Evolutionary conservation across 2,888 invertebrate genomes (phyloP), one percentile per base, ranked within the genome.

Genomic region (Blera fallax): DNA sequence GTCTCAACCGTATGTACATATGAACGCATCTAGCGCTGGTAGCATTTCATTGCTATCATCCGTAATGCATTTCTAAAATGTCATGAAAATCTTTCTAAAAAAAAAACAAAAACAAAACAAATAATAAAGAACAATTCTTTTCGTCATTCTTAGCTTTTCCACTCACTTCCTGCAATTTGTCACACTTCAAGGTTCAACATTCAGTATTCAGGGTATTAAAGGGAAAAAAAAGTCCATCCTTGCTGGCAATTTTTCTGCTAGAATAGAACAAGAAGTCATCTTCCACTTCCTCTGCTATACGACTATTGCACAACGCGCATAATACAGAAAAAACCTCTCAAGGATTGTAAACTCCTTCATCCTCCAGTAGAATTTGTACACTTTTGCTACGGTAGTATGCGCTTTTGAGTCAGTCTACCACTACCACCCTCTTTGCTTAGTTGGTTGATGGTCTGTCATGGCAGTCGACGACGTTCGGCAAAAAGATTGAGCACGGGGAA

Each of bases 161-260:
- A 72, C 70, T 79, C 69, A 65, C 80, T 80, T 79, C 74, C 80
- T 76, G 67, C 81, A 72, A 85, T 85, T 85, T 77, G 80, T 81
- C 85, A 81, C 85, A 76, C 81, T 85, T 85, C 77, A 85, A 77
- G 81, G 85, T 81, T 81, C 84, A 84, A 52, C 69, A 78, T 73
- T 78, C 21, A 77, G 73, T 16, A 54, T 62, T 70, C 56, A 37
- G 50, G 80, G 80, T 74, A 64, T 84, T 70, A 40, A 76, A 70
- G 60, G 3, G 69, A 18, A 32, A 73, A 34, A 62, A 56, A 79
- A 50, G 45, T 16, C 11, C 70, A 18, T 48, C 62, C 40, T 77
- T 72, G 37, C 24, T 43, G 58, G 56, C 45, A 69, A 52, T 77
- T 77, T 72, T 77, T 73, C 40, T 60, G 58, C 65, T 58, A 64